These are phyloP conservation scores for Odontothrips loti DNA, from an alignment of 2,888 invertebrate genomes.

Conservation along the genomic window DNA sequence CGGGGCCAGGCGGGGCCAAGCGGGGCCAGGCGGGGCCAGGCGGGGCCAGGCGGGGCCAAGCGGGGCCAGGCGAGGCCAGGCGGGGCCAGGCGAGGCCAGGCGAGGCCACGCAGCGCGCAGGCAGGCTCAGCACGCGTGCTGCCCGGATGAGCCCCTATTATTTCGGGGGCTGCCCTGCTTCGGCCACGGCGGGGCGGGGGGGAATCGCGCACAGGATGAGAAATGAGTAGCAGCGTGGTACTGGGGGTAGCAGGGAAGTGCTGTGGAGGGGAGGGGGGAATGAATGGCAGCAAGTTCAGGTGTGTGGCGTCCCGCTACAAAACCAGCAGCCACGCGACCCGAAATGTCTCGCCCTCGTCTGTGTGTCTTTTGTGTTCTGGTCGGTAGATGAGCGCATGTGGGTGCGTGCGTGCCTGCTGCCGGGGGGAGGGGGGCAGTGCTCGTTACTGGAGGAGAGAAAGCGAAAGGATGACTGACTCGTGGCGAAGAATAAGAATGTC, in stretches of 20 bases:
- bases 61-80: background rate
- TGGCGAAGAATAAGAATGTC: too few species aligned
- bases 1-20: background rate
- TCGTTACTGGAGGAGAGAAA: too few species aligned
- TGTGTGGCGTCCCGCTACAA: too few species aligned
- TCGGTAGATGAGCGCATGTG: background rate
- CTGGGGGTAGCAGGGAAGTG: too few species aligned
- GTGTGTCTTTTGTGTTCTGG: background rate
- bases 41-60: background rate
- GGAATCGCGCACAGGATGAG: too few species aligned
- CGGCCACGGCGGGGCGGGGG: too few species aligned
- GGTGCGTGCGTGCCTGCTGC: background rate
- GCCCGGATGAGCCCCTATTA: background rate
- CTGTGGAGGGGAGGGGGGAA: too few species aligned
- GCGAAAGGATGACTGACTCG: too few species aligned
- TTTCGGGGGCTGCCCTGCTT: too few species aligned
- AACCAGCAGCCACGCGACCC: too few species aligned
- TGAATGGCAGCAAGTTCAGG: too few species aligned
- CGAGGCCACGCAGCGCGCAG: background rate
- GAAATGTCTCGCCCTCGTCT: background rate
- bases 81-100: background rate
- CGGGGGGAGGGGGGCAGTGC: background rate
- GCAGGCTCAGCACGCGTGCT: background rate
- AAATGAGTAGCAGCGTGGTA: too few species aligned
- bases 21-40: background rate